Percentiles rank a stretch among this genome's conserved stretches.
These are phyloP conservation scores for Thalpophila matura DNA, from an alignment of 2,888 invertebrate genomes.

Conservation along the genomic window DNA sequence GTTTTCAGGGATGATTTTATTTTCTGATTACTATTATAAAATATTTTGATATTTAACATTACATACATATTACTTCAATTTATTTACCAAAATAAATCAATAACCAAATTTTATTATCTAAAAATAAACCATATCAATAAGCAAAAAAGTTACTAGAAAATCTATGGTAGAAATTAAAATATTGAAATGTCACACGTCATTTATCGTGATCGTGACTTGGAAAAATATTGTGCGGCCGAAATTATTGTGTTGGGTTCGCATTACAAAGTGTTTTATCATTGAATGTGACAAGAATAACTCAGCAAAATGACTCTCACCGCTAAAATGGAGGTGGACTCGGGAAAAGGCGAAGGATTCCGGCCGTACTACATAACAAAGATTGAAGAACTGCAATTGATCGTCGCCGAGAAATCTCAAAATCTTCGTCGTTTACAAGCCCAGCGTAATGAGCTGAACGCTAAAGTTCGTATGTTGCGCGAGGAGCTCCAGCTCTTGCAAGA, in stretches of 20 bases:
- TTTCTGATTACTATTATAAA: too few species aligned
- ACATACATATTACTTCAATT: too few species aligned
- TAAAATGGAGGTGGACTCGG: conserved; percentile 94
- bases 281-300: conserved; percentile 62
- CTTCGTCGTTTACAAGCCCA: conserved; percentile 99
- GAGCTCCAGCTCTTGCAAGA: conserved; percentile 99
- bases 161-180: conserved; percentile 32
- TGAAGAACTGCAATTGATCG: conserved; percentile 98
- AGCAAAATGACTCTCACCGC: conserved; percentile 83
- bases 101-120: too few species aligned
- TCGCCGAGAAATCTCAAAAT: conserved; percentile 99
- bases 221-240: conserved; percentile 60
- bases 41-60: not conserved
- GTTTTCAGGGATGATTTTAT: not conserved
- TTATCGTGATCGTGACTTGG: conserved; percentile 82
- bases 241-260: conserved; percentile 40
- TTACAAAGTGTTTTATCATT: conserved; percentile 43
- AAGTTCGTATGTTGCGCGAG: conserved; percentile 99
- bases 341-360: conserved; percentile 96
- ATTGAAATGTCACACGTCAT: conserved; percentile 56
- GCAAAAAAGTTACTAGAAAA: not conserved
- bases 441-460: conserved; percentile 99
- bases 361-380: conserved; percentile 99
- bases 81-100: too few species aligned
- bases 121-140: too few species aligned